Percentiles rank a stretch among this genome's conserved stretches.
Evolutionary conservation across 92 coral and sea anemone genomes (phyloP).

Genomic region (Palythoa grandiflora): DNA sequence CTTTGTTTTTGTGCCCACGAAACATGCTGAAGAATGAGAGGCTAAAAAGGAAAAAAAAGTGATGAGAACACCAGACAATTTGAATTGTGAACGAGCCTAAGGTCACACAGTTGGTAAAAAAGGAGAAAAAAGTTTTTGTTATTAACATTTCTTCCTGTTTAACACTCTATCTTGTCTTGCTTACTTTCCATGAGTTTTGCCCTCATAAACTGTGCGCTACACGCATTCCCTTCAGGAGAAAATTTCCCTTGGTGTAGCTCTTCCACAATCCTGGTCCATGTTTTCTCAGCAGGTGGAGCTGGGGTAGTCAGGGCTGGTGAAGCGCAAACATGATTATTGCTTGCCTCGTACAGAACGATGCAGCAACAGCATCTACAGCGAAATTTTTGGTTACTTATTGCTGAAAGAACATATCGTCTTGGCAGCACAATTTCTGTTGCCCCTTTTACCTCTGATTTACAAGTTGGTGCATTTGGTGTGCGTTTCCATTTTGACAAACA

Average conservation of each 20-base stretch:
- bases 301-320: background rate
- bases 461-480: no score
- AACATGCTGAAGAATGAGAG: slow-evolving; percentile 14
- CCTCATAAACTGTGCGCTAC: slow-evolving; percentile 6
- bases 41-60: background rate
- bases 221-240: background rate
- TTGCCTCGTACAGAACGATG: no score
- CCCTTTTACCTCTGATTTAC: no score
- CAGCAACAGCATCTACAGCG: no score
- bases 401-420: no score
- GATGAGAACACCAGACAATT: no score
- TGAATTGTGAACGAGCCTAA: no score
- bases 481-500: no score
- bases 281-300: background rate
- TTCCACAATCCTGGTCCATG: background rate
- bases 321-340: no score
- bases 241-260: slow-evolving; percentile 1
- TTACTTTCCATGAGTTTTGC: slow-evolving; percentile 1
- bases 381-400: no score
- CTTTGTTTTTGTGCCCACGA: slow-evolving; percentile 7
- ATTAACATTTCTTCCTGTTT: slow-evolving; percentile 10
- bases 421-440: no score
- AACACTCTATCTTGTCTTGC: background rate
- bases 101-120: background rate
- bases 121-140: background rate